phyloP scores from a whole-genome alignment of 2,888 invertebrate genomes.

The Leptinotarsa rubiginosa region DNA sequence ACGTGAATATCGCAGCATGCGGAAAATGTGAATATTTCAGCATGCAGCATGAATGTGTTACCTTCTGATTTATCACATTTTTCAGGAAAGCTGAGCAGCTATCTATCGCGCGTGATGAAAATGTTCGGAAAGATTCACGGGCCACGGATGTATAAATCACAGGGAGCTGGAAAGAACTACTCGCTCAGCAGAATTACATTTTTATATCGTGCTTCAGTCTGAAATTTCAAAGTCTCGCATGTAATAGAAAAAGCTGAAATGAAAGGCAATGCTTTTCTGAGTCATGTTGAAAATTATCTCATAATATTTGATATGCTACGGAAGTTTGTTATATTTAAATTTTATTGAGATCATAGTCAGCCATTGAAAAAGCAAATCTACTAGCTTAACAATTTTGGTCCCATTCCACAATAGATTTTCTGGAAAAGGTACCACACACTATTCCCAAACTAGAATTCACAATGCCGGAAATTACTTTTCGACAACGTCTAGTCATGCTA shows the following conservation, averaged over 20 bases:
- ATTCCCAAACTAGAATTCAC: too few species aligned
- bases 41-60: slow-evolving; percentile 3
- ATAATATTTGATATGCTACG: too few species aligned
- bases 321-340: too few species aligned
- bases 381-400: too few species aligned
- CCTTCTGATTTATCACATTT: slow-evolving; percentile 14
- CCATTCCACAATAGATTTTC: too few species aligned
- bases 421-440: too few species aligned
- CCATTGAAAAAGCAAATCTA: too few species aligned
- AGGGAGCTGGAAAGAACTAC: neutral
- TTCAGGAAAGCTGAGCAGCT: slow-evolving; percentile 12
- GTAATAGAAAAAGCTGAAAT: neutral
- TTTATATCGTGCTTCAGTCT: neutral
- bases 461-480: too few species aligned
- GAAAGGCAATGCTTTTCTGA: neutral
- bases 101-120: slow-evolving; percentile 20
- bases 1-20: slow-evolving; percentile 11
- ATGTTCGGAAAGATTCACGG: neutral
- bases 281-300: too few species aligned
- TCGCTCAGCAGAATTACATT: neutral
- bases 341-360: too few species aligned
- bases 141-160: neutral
- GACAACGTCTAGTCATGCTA: too few species aligned
- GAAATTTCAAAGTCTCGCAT: too few species aligned
- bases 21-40: slow-evolving; percentile 15